A percentile compares a stretch with the other conserved stretches of the same genome.
phyloP scores from a whole-genome alignment of 1,140 invertebrate genomes.

The Bombus haemorrhoidalis region DNA sequence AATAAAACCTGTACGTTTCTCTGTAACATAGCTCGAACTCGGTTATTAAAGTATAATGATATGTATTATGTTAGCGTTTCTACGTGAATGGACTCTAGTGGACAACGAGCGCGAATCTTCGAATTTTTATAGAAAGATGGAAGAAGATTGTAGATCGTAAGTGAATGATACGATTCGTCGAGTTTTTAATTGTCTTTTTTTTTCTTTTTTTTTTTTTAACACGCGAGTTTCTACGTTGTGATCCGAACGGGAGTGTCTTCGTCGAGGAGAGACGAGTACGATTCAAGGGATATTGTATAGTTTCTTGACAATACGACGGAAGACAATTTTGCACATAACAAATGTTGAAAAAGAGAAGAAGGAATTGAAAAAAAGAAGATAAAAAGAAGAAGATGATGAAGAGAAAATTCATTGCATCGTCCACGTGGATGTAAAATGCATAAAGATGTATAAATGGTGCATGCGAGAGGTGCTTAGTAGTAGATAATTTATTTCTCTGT shows the following conservation, averaged over 20 bases:
- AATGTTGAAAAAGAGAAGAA: not conserved
- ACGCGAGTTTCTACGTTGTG: not conserved
- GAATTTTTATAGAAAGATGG: slow-evolving; percentile 22
- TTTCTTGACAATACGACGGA: not conserved
- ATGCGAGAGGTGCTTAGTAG: slow-evolving; percentile 51
- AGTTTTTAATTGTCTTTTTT: not conserved
- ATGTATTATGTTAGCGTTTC: slow-evolving; percentile 40
- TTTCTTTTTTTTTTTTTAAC: too few relatives aligned
- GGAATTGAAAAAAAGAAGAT: not conserved
- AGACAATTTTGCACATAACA: not conserved
- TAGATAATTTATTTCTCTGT: slow-evolving; percentile 72
- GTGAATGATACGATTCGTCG: not conserved
- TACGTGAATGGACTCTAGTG: slow-evolving; percentile 9
- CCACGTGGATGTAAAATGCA: slow-evolving; percentile 13
- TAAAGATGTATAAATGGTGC: slow-evolving; percentile 57
- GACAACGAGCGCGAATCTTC: slow-evolving; percentile 28
- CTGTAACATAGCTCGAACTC: slow-evolving; percentile 63
- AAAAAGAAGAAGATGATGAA: not conserved
- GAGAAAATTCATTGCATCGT: slow-evolving; percentile 12
- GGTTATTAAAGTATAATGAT: slow-evolving; percentile 24
- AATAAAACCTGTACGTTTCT: slow-evolving; percentile 55
- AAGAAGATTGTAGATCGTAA: slow-evolving; percentile 4
- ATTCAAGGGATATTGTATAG: not conserved
- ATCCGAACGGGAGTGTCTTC: not conserved
- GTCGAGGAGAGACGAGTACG: not conserved